These are phyloP conservation scores for Sebastes taczanowskii DNA, from an alignment of 2,797 vertebrate species.

Conservation along the genomic window DNA sequence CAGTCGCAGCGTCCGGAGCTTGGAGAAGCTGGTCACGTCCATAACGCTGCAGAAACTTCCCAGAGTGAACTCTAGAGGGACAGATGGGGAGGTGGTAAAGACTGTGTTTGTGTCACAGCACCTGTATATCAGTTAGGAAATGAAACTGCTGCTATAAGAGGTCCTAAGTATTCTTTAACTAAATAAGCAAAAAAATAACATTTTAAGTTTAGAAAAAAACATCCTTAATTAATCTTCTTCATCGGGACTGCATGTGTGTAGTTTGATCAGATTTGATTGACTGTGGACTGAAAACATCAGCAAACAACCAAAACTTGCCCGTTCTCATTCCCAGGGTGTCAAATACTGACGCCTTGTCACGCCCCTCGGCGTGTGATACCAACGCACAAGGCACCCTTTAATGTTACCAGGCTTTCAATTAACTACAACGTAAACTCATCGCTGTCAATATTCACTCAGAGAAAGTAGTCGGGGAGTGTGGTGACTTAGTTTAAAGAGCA, in stretches of 20 bases:
- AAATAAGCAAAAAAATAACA: too few relatives aligned
- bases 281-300: background rate
- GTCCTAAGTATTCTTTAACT: background rate
- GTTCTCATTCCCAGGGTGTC: too few relatives aligned
- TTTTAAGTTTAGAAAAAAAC: too few relatives aligned
- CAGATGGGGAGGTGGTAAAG: background rate
- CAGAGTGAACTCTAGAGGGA: conserved; percentile 89
- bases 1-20: conserved; percentile 90
- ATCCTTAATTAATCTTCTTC: background rate
- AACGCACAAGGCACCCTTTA: too few relatives aligned
- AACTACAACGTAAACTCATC: too few relatives aligned
- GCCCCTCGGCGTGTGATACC: too few relatives aligned
- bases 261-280: background rate
- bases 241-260: background rate
- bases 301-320: background rate
- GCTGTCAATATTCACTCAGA: too few relatives aligned
- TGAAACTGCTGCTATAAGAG: background rate
- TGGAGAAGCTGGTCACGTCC: conserved; percentile 93
- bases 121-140: background rate
- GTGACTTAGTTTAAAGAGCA: too few relatives aligned
- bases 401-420: too few relatives aligned
- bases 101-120: background rate
- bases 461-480: too few relatives aligned
- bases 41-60: conserved; percentile 92
- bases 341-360: too few relatives aligned